phyloP scores from a whole-genome alignment of 92 coral and sea anemone species.

The Porites rus region DNA sequence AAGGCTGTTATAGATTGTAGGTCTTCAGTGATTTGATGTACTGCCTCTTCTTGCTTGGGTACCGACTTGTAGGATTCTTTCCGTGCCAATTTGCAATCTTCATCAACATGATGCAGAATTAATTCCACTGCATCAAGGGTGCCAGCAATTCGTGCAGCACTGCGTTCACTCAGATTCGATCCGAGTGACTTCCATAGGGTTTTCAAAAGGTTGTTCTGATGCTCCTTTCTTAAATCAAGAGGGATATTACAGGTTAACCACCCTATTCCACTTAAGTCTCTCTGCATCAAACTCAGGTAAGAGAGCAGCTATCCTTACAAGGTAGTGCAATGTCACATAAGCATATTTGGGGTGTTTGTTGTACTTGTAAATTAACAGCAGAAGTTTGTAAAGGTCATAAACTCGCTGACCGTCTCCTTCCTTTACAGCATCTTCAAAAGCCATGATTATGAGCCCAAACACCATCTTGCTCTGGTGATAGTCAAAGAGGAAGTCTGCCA shows the following conservation, averaged over 20 bases:
- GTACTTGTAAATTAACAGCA: constrained; percentile 60
- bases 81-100: constrained; percentile 48
- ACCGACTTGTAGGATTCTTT: constrained; percentile 23
- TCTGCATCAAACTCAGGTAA: constrained; percentile 60
- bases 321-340: constrained; percentile 51
- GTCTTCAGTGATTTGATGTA: constrained; percentile 37
- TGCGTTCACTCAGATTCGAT: constrained; percentile 61
- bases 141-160: constrained; percentile 71
- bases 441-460: constrained; percentile 59
- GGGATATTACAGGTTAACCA: constrained; percentile 60
- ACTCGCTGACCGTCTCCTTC: constrained; percentile 78
- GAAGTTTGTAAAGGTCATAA: constrained; percentile 63
- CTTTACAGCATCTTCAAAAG: constrained; percentile 71
- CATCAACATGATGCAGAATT: constrained; percentile 51
- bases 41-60: constrained; percentile 34
- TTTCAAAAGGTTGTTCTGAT: constrained; percentile 63
- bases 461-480: constrained; percentile 64
- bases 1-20: constrained; percentile 12
- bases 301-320: constrained; percentile 50
- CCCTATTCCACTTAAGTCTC: constrained; percentile 73
- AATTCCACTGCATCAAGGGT: constrained; percentile 55
- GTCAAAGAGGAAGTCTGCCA: constrained; percentile 53
- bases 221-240: constrained; percentile 72
- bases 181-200: constrained; percentile 72
- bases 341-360: constrained; percentile 71